These are phyloP conservation scores for Aethina tumida DNA, from an alignment of 1,140 invertebrate species.

Conservation along the genomic window DNA sequence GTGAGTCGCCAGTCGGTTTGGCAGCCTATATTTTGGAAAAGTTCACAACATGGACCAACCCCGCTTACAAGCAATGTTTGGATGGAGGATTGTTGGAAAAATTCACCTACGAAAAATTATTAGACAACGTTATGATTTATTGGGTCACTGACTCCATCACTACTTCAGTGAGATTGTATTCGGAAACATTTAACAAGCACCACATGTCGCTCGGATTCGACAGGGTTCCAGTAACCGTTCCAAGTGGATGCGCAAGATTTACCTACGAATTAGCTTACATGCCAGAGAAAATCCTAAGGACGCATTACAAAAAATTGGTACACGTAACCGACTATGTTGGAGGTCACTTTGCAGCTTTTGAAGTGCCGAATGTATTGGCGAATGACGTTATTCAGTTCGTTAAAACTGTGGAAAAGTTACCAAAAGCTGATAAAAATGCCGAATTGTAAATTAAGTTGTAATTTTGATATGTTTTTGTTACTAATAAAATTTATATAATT, in stretches of 20 bases:
- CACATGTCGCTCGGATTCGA: slow-evolving; percentile 22
- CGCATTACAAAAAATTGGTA: slow-evolving; percentile 51
- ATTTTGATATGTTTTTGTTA: too few species aligned
- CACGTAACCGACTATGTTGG: slow-evolving; percentile 51
- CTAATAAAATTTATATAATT: too few species aligned
- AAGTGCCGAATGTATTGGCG: slow-evolving; percentile 59
- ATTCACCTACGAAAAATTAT: slow-evolving; percentile 61
- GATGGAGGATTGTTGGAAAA: slow-evolving; percentile 65
- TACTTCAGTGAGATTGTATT: slow-evolving; percentile 54
- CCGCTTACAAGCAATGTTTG: slow-evolving; percentile 38
- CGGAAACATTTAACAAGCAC: slow-evolving; percentile 43
- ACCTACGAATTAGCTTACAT: slow-evolving; percentile 47
- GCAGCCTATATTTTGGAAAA: slow-evolving; percentile 85
- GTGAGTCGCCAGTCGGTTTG: slow-evolving; percentile 61
- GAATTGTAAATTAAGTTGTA: too few species aligned
- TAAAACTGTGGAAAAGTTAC: slow-evolving; percentile 7
- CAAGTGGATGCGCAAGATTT: slow-evolving; percentile 53
- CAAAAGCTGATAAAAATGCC: too few species aligned
- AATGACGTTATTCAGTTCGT: slow-evolving; percentile 41
- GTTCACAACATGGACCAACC: slow-evolving; percentile 69
- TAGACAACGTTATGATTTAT: slow-evolving; percentile 72
- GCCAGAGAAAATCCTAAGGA: slow-evolving; percentile 46
- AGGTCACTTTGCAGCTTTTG: slow-evolving; percentile 78
- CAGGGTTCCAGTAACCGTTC: slow-evolving; percentile 49
- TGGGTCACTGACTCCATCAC: slow-evolving; percentile 61